Conservation (phyloP, 92 coral and sea anemone genomes). For the Zoanthus gigantus region DNA sequence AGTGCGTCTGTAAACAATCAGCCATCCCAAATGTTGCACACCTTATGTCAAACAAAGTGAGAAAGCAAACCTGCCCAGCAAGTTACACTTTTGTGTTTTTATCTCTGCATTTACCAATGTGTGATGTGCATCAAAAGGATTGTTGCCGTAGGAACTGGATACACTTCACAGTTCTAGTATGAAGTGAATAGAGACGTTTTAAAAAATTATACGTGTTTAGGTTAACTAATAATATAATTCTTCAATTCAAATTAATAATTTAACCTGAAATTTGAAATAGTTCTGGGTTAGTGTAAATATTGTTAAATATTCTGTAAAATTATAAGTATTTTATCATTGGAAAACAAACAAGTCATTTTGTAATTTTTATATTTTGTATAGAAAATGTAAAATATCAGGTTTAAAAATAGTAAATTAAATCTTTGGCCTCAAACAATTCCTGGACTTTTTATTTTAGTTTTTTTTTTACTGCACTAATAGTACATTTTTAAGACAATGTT, state of each 20-base stretch:
- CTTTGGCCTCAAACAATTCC: neutral
- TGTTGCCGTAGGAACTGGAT: no score
- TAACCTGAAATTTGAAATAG: neutral
- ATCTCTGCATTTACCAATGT: no score
- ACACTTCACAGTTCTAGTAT: no score
- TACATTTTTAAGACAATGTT: no score
- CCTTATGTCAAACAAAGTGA: neutral
- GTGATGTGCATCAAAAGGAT: no score
- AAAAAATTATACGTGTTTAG: no score
- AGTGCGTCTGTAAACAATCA: neutral
- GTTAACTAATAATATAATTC: neutral
- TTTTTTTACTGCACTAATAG: neutral
- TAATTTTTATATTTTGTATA: slow-evolving; percentile 23
- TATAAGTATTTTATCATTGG: slow-evolving; percentile 19
- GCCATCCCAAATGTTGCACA: neutral
- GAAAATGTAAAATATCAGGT: neutral
- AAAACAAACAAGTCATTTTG: neutral
- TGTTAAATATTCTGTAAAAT: slow-evolving; percentile 4
- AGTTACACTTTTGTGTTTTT: no score
- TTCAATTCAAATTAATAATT: neutral
- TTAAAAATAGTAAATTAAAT: neutral
- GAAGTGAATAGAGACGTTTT: no score
- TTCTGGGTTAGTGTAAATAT: slow-evolving; percentile 23
- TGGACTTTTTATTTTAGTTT: neutral
- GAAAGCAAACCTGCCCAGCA: no score